Base-by-base conservation (phyloP, 1,140 invertebrate species). In the Brachionus koreanus region DNA sequence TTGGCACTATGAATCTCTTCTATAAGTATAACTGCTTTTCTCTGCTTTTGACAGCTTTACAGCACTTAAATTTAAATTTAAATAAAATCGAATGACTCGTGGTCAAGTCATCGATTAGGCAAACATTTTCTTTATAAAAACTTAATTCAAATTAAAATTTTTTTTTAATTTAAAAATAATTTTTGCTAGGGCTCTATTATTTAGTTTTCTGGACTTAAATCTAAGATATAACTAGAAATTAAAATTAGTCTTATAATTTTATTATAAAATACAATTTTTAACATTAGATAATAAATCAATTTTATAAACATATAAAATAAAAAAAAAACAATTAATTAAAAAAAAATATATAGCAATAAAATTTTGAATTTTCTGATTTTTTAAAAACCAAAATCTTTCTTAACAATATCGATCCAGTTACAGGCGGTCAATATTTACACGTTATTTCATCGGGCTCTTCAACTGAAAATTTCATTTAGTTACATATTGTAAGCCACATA, bases 401-500 rank as follows among this genome's bases (percentile, higher is more conserved):
- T 19, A 57, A 19, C 49, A 57, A 57, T 57, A 57, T 57, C 49
- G 7, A 57, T 57, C 49, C 49, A 57, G 49, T 57, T 57, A 57
- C 49, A 57, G 19, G 49, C 49, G 49, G 49, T 19, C 49, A 57
- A 57, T 57, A 57, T 57, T 57, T 57, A 57, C 49, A 57, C 9
- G n/a, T 57, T 9, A 23, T 23, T 12, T 67, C 69, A 74, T 74
- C 69, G 69, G 69, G 69, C 16, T 74, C 19, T 74, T 46, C 23
- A 3, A 39, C 39, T 35, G 33, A 43, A 25, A 46, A 46, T 72
- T 6, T 33, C 2, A 25, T 46, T 33, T 74, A 25, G 10, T 61
- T 37, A 98, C 96, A 98, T 98, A 88, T 99, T 98, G 88, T 99
- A 99, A 79, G 97, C 97, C 82, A 99, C 97, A 89, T 99, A 99